Conservation (phyloP, 2,797 vertebrate genomes). For the Pangasius mekongensis region DNA sequence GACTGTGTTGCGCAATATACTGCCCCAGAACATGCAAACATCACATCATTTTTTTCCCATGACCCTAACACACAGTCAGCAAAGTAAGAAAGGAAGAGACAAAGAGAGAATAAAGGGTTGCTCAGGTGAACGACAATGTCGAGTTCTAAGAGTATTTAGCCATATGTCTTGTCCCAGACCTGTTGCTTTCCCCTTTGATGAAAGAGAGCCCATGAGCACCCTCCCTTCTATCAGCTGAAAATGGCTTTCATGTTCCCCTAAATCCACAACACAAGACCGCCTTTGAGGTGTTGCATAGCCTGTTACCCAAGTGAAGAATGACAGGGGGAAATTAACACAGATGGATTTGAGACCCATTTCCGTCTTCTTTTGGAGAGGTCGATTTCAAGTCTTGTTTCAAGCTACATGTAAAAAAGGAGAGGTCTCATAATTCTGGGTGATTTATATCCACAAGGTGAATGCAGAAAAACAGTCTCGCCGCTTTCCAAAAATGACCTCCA, state of each 20-base stretch:
- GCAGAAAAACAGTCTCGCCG: conserved; percentile 63
- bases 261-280: conserved; percentile 37
- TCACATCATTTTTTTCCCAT: conserved; percentile 16
- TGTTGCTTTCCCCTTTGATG: conserved; percentile 38
- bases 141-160: conserved; percentile 37
- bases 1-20: background rate
- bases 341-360: conserved; percentile 53
- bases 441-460: conserved; percentile 64
- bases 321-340: conserved; percentile 42
- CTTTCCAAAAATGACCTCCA: conserved; percentile 63
- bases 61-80: background rate
- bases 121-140: conserved; percentile 24
- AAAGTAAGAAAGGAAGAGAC: conserved; percentile 10
- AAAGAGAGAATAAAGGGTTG: conserved; percentile 14
- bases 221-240: conserved; percentile 42
- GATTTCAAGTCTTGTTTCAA: conserved; percentile 66
- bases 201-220: conserved; percentile 38
- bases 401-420: conserved; percentile 52
- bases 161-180: conserved; percentile 41
- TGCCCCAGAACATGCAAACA: background rate
- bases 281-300: conserved; percentile 39
- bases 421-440: conserved; percentile 66
- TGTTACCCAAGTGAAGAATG: conserved; percentile 32
- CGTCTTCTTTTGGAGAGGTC: conserved; percentile 63
- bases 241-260: conserved; percentile 49